Percentiles rank a stretch among this genome's conserved stretches.
Evolutionary conservation across 1,140 invertebrate species (phyloP).

Genomic region (Delia radicum): DNA sequence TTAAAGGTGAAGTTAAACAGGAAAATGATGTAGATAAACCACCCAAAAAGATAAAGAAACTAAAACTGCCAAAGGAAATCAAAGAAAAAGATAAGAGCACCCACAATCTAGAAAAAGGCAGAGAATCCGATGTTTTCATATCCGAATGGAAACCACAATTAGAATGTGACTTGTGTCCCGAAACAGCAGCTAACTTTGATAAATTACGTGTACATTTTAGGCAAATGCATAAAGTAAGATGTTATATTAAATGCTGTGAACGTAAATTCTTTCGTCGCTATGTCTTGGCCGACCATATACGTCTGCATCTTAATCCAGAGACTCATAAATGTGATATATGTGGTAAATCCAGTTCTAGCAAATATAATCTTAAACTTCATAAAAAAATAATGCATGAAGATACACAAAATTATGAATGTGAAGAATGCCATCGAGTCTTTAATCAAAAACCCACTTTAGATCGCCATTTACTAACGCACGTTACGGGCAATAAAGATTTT

Average conservation of each 20-base stretch:
- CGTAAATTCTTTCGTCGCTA: constrained; percentile 36
- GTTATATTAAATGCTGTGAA: constrained; percentile 35
- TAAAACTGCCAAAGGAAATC: not conserved
- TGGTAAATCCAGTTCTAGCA: constrained; percentile 6
- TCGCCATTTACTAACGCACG: constrained; percentile 33
- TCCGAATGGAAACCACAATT: constrained; percentile 29
- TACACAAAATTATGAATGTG: constrained; percentile 23
- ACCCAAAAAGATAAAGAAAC: not conserved
- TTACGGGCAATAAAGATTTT: constrained; percentile 35
- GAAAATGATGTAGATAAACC: not conserved
- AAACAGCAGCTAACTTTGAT: not conserved
- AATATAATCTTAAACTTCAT: constrained; percentile 15
- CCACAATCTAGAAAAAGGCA: not conserved
- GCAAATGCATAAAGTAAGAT: constrained; percentile 10
- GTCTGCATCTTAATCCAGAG: constrained; percentile 37
- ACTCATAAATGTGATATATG: constrained; percentile 34
- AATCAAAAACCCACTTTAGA: constrained; percentile 34
- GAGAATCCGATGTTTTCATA: constrained; percentile 1
- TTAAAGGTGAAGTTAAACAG: not conserved
- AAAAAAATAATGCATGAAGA: constrained; percentile 22
- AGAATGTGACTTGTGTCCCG: constrained; percentile 36
- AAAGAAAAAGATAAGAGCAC: constrained; percentile 1
- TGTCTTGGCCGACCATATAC: constrained; percentile 40
- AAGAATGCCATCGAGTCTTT: constrained; percentile 31
- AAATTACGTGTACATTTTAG: not conserved